phyloP scores from a whole-genome alignment of 2,888 invertebrate genomes.

The Leptarthrus brevirostris region DNA sequence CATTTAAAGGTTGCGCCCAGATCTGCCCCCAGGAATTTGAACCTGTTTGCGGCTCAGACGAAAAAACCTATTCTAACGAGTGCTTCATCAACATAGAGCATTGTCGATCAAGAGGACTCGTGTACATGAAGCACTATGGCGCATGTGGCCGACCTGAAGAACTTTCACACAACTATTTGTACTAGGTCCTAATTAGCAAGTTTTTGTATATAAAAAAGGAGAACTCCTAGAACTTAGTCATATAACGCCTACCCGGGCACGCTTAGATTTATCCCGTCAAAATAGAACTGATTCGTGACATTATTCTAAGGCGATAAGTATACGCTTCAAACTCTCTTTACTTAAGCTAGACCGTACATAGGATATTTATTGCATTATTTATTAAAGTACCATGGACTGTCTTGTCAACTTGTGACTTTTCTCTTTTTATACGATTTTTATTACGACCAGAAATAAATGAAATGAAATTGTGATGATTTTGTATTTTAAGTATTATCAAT shows the following conservation, averaged over 20 bases:
- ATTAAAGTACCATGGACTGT: background rate
- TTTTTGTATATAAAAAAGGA: constrained; percentile 27
- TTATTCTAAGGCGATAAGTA: constrained; percentile 15
- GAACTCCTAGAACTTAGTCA: constrained; percentile 25
- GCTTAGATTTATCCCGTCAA: constrained; percentile 31
- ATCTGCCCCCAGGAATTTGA: constrained; percentile 89
- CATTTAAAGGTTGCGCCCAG: constrained; percentile 86
- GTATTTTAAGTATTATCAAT: too few species aligned
- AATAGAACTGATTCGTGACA: constrained; percentile 36
- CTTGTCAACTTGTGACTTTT: background rate
- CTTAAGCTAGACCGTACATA: constrained; percentile 20
- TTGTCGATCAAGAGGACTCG: constrained; percentile 83
- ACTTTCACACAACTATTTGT: constrained; percentile 88
- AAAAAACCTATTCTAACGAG: constrained; percentile 91
- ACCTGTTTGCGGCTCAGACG: constrained; percentile 93
- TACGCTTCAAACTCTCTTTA: constrained; percentile 34
- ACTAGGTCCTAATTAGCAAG: constrained; percentile 66
- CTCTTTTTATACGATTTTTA: constrained; percentile 37
- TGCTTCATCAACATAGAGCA: constrained; percentile 93
- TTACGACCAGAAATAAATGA: constrained; percentile 26
- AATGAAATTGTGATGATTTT: too few species aligned
- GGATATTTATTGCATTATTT: constrained; percentile 36
- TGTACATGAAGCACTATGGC: constrained; percentile 82
- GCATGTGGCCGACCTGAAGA: constrained; percentile 88
- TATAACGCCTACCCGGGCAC: constrained; percentile 2